These are phyloP conservation scores for Pseudomyrmex sp. DNA, from an alignment of 1,140 invertebrate genomes.

Conservation along the genomic window DNA sequence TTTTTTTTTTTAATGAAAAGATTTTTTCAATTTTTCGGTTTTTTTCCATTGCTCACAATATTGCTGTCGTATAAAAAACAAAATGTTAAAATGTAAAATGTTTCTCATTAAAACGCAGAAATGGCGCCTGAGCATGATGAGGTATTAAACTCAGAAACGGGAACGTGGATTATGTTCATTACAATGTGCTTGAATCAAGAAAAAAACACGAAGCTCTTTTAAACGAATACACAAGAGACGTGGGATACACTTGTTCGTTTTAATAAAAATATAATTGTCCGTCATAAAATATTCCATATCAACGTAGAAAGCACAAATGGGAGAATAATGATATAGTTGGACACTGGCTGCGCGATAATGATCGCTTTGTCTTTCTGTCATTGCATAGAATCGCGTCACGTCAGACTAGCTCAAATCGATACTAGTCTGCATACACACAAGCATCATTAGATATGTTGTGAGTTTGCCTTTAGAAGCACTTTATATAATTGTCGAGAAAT, in stretches of 20 bases:
- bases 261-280: constrained; percentile 4
- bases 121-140: neutral
- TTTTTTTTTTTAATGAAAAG: neutral
- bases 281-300: neutral
- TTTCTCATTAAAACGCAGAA: neutral
- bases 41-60: neutral
- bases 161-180: neutral
- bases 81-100: neutral
- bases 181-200: neutral
- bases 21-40: neutral
- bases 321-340: neutral
- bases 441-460: constrained; percentile 7
- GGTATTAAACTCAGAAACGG: neutral
- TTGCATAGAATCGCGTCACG: constrained; percentile 26
- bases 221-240: neutral
- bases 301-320: neutral
- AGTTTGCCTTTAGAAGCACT: constrained; percentile 13
- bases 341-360: neutral
- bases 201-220: neutral
- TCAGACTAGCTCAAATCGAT: constrained; percentile 42
- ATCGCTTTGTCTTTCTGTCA: constrained; percentile 42
- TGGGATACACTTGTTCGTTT: neutral
- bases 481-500: constrained; percentile 24
- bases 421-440: constrained; percentile 5
- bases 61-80: neutral